These are phyloP conservation scores for Huso huso DNA, from an alignment of 2,797 vertebrate genomes.

Conservation along the genomic window DNA sequence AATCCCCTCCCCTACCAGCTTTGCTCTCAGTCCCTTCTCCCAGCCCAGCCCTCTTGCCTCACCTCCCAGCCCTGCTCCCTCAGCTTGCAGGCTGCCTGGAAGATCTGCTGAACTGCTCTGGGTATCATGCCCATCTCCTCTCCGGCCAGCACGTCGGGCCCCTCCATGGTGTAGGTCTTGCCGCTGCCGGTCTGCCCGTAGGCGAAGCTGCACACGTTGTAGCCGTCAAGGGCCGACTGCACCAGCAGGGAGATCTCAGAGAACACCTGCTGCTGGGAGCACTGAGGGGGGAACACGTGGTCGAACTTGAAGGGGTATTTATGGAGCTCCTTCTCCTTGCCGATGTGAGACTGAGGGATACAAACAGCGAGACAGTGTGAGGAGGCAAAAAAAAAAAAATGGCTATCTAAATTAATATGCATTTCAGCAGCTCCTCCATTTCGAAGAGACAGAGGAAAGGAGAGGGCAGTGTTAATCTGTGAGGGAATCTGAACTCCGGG, in stretches of 20 bases:
- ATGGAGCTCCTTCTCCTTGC: slow-evolving; percentile 57
- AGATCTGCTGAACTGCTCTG: slow-evolving; percentile 72
- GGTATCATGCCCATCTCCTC: slow-evolving; percentile 70
- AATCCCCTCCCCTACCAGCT: too few species aligned
- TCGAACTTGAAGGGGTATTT: slow-evolving; percentile 81
- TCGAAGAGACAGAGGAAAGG: too few species aligned
- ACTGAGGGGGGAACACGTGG: slow-evolving; percentile 65
- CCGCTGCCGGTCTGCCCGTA: slow-evolving; percentile 87
- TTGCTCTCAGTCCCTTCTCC: background rate
- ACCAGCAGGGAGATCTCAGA: slow-evolving; percentile 81
- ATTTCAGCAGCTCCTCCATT: background rate
- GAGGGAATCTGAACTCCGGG: background rate
- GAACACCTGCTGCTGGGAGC: slow-evolving; percentile 71
- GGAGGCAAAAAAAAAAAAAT: background rate
- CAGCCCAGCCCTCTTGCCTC: background rate
- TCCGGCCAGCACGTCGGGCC: slow-evolving; percentile 40
- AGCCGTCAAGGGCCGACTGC: slow-evolving; percentile 81
- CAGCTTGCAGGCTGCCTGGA: slow-evolving; percentile 56
- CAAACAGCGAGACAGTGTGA: background rate
- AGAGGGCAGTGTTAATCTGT: background rate
- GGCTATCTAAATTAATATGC: background rate
- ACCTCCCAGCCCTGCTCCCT: slow-evolving; percentile 72
- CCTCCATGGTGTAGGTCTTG: slow-evolving; percentile 89
- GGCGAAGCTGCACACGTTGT: slow-evolving; percentile 87
- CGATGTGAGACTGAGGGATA: slow-evolving; percentile 60